Percentiles rank a stretch among this genome's conserved stretches.
phyloP scores from a whole-genome alignment of 2,113 vertebrate species.

The Rana temporaria region DNA sequence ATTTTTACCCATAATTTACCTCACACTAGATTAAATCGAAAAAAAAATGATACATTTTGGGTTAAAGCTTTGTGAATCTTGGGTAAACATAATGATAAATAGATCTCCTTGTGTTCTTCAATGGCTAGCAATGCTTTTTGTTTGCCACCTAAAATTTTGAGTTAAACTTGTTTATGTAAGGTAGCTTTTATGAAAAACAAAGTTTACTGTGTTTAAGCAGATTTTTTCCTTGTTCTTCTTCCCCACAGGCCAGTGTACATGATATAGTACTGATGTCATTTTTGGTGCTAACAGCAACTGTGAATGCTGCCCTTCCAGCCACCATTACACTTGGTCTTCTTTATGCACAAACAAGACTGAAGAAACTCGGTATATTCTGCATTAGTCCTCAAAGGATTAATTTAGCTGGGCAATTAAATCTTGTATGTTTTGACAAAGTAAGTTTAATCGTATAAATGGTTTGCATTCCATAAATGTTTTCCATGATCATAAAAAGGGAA shows the following conservation, averaged over 20 bases:
- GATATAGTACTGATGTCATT: conserved; percentile 62
- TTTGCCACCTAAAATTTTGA: no score
- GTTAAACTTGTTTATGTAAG: no score
- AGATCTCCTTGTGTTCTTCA: no score
- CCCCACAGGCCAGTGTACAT: not conserved
- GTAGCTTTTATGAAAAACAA: no score
- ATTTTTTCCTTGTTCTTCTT: not conserved
- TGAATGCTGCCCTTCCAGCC: conserved; percentile 67
- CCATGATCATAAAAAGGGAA: not conserved
- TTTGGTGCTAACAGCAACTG: conserved; percentile 63
- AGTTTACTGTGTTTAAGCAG: no score
- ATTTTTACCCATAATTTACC: no score
- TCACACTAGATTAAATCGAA: no score
- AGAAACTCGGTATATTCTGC: conserved; percentile 71
- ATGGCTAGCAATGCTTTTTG: no score
- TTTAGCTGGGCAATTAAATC: conserved; percentile 74
- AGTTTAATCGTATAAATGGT: not conserved
- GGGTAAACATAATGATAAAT: no score
- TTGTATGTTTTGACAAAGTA: conserved; percentile 78
- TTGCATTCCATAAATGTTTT: not conserved
- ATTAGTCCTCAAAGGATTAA: conserved; percentile 75
- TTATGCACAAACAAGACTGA: conserved; percentile 73
- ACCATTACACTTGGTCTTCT: conserved; percentile 71
- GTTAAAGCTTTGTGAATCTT: no score
- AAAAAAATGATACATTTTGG: no score